These are phyloP conservation scores for Drosophila tani DNA, from an alignment of 1,140 invertebrate genomes.

Conservation along the genomic window DNA sequence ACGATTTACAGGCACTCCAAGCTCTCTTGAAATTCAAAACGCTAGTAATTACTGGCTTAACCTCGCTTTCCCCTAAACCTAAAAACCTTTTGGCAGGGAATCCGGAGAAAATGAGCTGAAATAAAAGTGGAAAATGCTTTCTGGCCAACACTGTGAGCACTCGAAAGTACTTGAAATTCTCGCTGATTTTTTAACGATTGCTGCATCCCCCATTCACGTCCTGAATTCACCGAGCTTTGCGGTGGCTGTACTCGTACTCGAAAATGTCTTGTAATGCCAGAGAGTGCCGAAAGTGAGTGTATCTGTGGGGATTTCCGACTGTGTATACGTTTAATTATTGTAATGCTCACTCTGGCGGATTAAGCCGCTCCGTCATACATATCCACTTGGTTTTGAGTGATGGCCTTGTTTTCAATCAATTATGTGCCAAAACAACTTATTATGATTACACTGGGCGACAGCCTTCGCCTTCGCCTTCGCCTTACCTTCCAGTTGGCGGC, in stretches of 20 bases:
- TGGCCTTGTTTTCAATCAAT: conserved; percentile 69
- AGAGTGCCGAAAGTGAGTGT: conserved; percentile 1
- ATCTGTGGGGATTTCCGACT: conserved; percentile 10
- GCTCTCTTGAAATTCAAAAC: too few species aligned
- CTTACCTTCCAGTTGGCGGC: neutral
- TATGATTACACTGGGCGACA: conserved; percentile 18
- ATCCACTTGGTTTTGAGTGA: conserved; percentile 49
- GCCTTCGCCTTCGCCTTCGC: neutral
- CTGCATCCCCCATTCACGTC: conserved; percentile 5
- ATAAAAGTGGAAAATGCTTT: conserved; percentile 22
- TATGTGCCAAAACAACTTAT: conserved; percentile 58
- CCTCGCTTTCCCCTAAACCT: neutral
- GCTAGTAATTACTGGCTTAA: too few species aligned
- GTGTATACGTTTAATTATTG: conserved; percentile 65
- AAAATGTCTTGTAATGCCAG: conserved; percentile 58
- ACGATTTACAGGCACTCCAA: too few species aligned
- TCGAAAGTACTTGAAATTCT: conserved; percentile 53
- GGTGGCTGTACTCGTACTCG: conserved; percentile 7
- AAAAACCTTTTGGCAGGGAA: neutral
- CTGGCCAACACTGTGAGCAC: conserved; percentile 14
- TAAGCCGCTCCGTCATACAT: conserved; percentile 40
- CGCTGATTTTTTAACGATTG: conserved; percentile 57
- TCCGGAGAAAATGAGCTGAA: conserved; percentile 6
- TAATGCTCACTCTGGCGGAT: conserved; percentile 65
- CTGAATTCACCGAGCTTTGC: conserved; percentile 17